Evolutionary conservation across 53 echinoderm and acorn worm genomes (phyloP).

Genomic region (Apostichopus leukothele): DNA sequence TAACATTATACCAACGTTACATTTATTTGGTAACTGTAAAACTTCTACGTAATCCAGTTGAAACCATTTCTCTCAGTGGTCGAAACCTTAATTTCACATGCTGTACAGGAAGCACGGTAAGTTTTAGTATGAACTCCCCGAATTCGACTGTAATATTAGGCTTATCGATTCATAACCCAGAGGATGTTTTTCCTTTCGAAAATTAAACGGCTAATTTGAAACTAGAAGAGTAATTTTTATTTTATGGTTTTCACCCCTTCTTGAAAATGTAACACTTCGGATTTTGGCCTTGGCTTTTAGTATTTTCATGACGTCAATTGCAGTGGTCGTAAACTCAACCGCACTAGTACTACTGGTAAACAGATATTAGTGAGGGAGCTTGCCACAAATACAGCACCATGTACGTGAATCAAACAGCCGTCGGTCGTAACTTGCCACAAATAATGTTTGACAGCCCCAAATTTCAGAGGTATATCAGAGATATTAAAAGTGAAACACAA

Average conservation of each 20-base stretch:
- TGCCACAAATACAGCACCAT: too few species aligned
- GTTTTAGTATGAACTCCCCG: too few species aligned
- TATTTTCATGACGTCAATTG: slow-evolving; percentile 44
- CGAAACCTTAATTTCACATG: too few species aligned
- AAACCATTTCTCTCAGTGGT: slow-evolving; percentile 16
- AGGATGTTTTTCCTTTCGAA: not conserved
- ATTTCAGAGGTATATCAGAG: too few species aligned
- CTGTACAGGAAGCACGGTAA: too few species aligned
- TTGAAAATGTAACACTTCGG: slow-evolving; percentile 22
- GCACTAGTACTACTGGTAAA: not conserved
- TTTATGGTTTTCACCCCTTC: not conserved
- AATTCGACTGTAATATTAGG: not conserved
- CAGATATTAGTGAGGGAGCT: slow-evolving; percentile 18
- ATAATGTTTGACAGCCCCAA: too few species aligned
- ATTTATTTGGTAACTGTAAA: slow-evolving; percentile 35
- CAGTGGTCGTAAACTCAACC: slow-evolving; percentile 1
- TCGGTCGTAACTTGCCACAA: too few species aligned
- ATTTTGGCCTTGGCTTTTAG: slow-evolving; percentile 26
- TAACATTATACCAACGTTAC: slow-evolving; percentile 26
- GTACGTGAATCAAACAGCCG: too few species aligned
- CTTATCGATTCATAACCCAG: not conserved
- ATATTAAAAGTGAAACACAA: too few species aligned
- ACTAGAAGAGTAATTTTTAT: not conserved
- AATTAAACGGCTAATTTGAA: not conserved
- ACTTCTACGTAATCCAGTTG: slow-evolving; percentile 25